Evolutionary conservation across 1,140 invertebrate genomes (phyloP).

Genomic region (Pectinophora gossypiella): DNA sequence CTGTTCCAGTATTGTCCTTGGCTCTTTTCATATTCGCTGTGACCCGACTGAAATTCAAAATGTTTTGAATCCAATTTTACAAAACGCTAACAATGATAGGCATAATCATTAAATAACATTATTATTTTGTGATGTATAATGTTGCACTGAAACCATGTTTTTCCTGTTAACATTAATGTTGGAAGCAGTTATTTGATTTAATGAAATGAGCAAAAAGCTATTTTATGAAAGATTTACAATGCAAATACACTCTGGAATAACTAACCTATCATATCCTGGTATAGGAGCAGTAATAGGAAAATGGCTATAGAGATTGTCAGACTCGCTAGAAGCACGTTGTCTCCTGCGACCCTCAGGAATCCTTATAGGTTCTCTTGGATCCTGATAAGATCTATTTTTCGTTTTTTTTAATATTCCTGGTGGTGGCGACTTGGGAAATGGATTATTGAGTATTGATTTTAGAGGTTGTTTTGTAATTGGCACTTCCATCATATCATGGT

Average conservation of each 20-base stretch:
- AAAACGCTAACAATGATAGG: no score
- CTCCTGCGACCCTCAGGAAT: slow-evolving; percentile 51
- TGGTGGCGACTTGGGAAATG: slow-evolving; percentile 48
- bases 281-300: slow-evolving; percentile 30
- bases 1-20: slow-evolving; percentile 62
- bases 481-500: slow-evolving; percentile 63
- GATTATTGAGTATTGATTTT: slow-evolving; percentile 70
- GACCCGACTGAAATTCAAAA: slow-evolving; percentile 50
- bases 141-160: no score
- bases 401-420: slow-evolving; percentile 65
- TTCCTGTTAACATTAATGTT: no score
- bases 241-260: no score
- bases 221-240: no score
- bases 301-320: slow-evolving; percentile 57
- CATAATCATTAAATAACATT: no score
- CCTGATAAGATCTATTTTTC: slow-evolving; percentile 45
- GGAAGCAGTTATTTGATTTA: no score
- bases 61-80: no score
- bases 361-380: slow-evolving; percentile 13
- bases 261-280: slow-evolving; percentile 4
- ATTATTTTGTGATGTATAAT: no score
- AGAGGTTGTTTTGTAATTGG: slow-evolving; percentile 52
- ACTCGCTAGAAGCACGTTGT: slow-evolving; percentile 63
- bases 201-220: no score
- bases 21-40: slow-evolving; percentile 51